Percentiles rank a stretch among this genome's conserved stretches.
Evolutionary conservation across 2,113 vertebrate species (phyloP).

Genomic region (Microcebus jonahi): DNA sequence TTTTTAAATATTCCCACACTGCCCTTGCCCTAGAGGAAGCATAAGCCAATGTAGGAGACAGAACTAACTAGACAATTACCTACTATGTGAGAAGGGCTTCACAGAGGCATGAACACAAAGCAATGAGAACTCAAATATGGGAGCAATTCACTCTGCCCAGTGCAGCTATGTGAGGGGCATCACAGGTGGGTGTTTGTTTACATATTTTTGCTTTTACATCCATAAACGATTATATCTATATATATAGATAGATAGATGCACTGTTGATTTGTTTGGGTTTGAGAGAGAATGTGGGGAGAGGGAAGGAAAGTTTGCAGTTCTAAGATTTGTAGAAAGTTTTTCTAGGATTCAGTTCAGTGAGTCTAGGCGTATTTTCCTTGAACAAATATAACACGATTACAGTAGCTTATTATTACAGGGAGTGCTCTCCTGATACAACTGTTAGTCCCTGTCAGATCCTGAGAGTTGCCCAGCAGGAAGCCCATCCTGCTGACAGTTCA

Average conservation of each 20-base stretch:
- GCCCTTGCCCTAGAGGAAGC: background rate
- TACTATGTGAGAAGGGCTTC: background rate
- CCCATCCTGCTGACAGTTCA: background rate
- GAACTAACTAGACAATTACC: background rate
- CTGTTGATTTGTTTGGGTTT: background rate
- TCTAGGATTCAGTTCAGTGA: background rate
- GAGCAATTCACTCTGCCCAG: background rate
- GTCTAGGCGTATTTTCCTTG: background rate
- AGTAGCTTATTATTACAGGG: background rate
- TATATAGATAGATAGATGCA: background rate
- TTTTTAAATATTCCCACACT: background rate
- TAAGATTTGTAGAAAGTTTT: background rate
- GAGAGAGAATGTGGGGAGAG: background rate
- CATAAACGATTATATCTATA: background rate
- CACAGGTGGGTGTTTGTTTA: no score
- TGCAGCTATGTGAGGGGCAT: background rate
- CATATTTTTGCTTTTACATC: background rate
- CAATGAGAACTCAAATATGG: background rate
- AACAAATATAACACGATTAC: background rate
- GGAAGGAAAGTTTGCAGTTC: background rate
- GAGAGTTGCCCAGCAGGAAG: slow-evolving; percentile 11
- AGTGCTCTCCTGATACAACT: background rate
- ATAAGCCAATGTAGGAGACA: no score
- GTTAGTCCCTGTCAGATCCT: background rate
- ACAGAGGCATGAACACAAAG: background rate